Conservation (phyloP, 2,797 vertebrate species). For the Perodicticus potto region DNA sequence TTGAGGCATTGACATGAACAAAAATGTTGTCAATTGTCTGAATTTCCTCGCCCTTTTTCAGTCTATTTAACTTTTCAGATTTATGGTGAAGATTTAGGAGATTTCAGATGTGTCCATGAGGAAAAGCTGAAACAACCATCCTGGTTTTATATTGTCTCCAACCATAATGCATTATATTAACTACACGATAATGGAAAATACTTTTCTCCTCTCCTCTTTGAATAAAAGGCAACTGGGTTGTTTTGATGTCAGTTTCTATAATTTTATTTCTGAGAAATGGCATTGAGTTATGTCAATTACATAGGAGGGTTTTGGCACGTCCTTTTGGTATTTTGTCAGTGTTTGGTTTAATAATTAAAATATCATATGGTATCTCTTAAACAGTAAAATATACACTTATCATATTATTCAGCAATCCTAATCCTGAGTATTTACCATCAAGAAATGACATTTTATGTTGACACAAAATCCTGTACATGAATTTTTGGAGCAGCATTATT, state of each 20-base stretch:
- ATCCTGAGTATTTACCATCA: neutral
- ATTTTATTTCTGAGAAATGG: conserved; percentile 54
- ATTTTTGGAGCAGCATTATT: conserved; percentile 23
- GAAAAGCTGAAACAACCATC: neutral
- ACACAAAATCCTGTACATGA: neutral
- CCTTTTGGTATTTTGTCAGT: neutral
- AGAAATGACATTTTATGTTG: conserved; percentile 8
- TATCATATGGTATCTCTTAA: neutral
- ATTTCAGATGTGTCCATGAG: conserved; percentile 2
- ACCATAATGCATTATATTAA: conserved; percentile 35
- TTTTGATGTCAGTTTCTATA: conserved; percentile 4
- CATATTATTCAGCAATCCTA: neutral
- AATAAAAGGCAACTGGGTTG: conserved; percentile 27
- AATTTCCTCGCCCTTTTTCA: neutral
- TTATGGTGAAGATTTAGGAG: neutral
- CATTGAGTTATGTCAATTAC: neutral
- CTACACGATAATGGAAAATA: neutral
- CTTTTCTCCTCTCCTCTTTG: conserved; percentile 42
- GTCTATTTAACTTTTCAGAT: neutral
- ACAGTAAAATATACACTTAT: neutral
- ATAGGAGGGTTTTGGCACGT: neutral
- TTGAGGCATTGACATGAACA: neutral
- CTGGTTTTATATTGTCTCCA: neutral
- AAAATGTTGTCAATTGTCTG: neutral
- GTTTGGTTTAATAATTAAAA: conserved; percentile 56